A percentile compares a stretch with the other conserved stretches of the same genome.
These are phyloP conservation scores for Prorops nasuta DNA, from an alignment of 1,140 invertebrate species.

Conservation along the genomic window DNA sequence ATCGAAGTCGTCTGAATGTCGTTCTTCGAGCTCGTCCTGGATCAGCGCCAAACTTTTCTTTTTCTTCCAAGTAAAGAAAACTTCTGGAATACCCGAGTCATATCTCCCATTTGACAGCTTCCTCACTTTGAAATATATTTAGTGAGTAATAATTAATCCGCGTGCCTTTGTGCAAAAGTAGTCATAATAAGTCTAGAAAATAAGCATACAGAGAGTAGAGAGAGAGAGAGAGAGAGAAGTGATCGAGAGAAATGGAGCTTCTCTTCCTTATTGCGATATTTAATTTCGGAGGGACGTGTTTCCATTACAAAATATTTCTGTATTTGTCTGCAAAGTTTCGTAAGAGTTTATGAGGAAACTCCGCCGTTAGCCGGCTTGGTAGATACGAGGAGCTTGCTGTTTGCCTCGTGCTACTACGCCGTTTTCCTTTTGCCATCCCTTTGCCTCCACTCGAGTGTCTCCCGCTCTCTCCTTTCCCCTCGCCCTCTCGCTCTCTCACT, in stretches of 20 bases:
- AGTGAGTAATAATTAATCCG: no score
- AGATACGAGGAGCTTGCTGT: slow-evolving; percentile 30
- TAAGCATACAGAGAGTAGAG: no score
- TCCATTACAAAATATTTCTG: slow-evolving; percentile 49
- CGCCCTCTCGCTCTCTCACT: slow-evolving; percentile 9
- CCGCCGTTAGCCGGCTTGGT: slow-evolving; percentile 24
- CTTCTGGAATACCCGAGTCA: background rate
- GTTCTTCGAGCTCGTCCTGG: background rate
- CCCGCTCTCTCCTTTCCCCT: slow-evolving; percentile 6
- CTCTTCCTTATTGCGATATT: slow-evolving; percentile 38
- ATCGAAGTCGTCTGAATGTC: slow-evolving; percentile 9
- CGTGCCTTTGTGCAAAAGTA: no score
- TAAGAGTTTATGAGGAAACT: slow-evolving; percentile 47
- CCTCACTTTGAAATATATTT: no score
- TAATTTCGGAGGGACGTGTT: slow-evolving; percentile 46
- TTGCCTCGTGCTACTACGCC: slow-evolving; percentile 15
- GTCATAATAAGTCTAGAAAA: no score
- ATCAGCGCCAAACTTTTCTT: background rate
- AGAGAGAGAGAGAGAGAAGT: no score
- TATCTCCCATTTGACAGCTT: no score
- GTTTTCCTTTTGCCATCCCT: background rate
- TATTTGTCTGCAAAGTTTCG: slow-evolving; percentile 48
- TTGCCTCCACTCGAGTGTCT: slow-evolving; percentile 10
- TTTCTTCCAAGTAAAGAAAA: background rate
- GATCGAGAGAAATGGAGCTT: no score